These are phyloP conservation scores for Osmoderma eremita DNA, from an alignment of 2,888 invertebrate genomes.

Conservation along the genomic window DNA sequence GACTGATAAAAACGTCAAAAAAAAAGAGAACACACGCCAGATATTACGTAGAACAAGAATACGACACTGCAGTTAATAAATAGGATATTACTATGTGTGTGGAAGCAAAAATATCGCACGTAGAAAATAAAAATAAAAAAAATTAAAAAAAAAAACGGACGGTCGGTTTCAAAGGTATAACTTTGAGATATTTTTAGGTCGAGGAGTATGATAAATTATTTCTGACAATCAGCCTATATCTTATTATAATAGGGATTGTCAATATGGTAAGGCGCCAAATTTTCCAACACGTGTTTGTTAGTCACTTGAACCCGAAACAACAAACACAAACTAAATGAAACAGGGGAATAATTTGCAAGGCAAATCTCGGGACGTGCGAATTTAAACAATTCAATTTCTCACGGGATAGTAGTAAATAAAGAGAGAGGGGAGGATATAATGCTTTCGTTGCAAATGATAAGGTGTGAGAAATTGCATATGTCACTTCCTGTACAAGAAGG, in stretches of 20 bases:
- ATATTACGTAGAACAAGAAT: neutral
- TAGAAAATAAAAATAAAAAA: constrained; percentile 5
- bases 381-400: constrained; percentile 11
- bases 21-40: neutral
- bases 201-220: constrained; percentile 24
- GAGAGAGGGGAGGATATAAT: neutral
- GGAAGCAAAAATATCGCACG: neutral
- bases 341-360: too few species aligned
- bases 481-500: constrained; percentile 18
- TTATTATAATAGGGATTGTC: constrained; percentile 40
- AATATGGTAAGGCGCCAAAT: constrained; percentile 39
- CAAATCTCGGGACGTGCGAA: neutral
- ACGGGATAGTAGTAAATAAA: too few species aligned
- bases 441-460: constrained; percentile 15
- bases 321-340: neutral
- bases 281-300: constrained; percentile 38
- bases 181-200: constrained; percentile 17
- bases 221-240: constrained; percentile 39
- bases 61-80: neutral
- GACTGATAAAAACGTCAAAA: constrained; percentile 1
- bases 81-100: neutral
- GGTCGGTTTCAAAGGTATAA: constrained; percentile 16
- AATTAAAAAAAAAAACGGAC: constrained; percentile 7
- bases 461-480: constrained; percentile 19
- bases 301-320: constrained; percentile 23